Base-by-base conservation (phyloP, 2,888 invertebrate species). In the Theretra japonica region DNA sequence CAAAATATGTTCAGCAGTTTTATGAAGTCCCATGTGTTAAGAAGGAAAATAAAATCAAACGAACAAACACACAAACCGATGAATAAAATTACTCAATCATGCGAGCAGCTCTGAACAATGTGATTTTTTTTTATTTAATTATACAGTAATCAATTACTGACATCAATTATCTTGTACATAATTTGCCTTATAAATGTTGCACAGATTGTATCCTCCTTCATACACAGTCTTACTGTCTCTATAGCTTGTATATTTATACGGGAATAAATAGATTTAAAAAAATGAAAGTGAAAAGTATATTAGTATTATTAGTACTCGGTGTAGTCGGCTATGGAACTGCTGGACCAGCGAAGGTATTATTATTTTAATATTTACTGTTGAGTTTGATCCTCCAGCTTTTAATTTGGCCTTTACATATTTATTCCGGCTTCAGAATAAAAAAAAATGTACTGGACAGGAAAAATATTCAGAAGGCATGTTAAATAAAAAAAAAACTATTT, bases 221-320 rank as follows among this genome's bases (percentile, higher is more conserved):
- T 48, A 53, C 15, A 53, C 53, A n/a, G 4, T n/a, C 6, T 17
- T n/a, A 53, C 17, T 6, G 53, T n/a, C n/a, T n/a, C 19, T 53
- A 6, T 19, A n/a, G 15, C 17, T 53, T n/a, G 53, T n/a, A 53
- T n/a, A n/a, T n/a, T n/a, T 53, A n/a, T n/a, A n/a, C 19, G 6
- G n/a, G 17, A 59, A 59, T 25, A 28, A 28, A 59, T 11, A 28
- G 1, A 23, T 28, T 5, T 11, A 28, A 19, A 19, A 59, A 30
- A 60, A 60, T 60, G 60, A 30, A n/a, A 33, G 60, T 30, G 6
- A 30, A 17, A 6, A 60, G 60, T 33, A n/a, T 60, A n/a, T 33
- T 60, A 1, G 8, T 19, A n/a, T 19, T 60, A n/a, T 7, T 60
- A n/a, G 7, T 60, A 60, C 2, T 60, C n/a, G 19, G 60, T n/a